Base-by-base conservation (phyloP, 2,113 vertebrate genomes). In the Centropus unirufus region DNA sequence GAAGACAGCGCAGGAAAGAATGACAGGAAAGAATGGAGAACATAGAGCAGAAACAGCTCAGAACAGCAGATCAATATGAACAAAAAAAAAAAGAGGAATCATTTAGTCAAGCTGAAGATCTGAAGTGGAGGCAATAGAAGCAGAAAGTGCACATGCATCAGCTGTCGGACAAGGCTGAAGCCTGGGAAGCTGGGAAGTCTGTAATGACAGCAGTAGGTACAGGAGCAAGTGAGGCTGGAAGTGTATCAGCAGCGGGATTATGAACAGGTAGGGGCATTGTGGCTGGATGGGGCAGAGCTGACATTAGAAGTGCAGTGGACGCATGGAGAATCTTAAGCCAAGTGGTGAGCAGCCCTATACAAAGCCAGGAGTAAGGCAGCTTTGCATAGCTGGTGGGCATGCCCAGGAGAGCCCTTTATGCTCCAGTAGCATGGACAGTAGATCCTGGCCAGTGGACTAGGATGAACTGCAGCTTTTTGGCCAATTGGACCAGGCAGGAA, bases 301-400 rank as follows among this genome's bases (percentile, higher is more conserved):
- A 69, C 51, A 9, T 11, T 44, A 6, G 3, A 22, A 54, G 15
- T 49, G 8, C 7, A 67, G 57, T 62, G 61, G 22, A 59, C 29
- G 20, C 24, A 2, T 2, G 7, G 32, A 66, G 46, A 27, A 67
- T 10, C 23, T 39, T 40, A 22, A 67, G 7, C 14, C 13, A 42
- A 32, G 30, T 8, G 12, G 5, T 40, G 52, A 63, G 8, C 22
- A 67, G 20, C 13, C 12, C 22, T 2, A 0, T 58, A 29, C 40
- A 8, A 54, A 81, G 34, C 0, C 2, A 10, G 19, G 34, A 16
- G 4, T 8, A 51, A 44, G 42, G 61, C 40, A 47, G 20, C 12
- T 57, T 58, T 0, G 0, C 0, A 0, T n/a, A 8, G 6, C 3
- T 15, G 3, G 16, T 66, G 26, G 15, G 12, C 36, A 2, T 24